phyloP scores from a whole-genome alignment of 2,888 invertebrate species.

The Sphaerophoria taeniata region DNA sequence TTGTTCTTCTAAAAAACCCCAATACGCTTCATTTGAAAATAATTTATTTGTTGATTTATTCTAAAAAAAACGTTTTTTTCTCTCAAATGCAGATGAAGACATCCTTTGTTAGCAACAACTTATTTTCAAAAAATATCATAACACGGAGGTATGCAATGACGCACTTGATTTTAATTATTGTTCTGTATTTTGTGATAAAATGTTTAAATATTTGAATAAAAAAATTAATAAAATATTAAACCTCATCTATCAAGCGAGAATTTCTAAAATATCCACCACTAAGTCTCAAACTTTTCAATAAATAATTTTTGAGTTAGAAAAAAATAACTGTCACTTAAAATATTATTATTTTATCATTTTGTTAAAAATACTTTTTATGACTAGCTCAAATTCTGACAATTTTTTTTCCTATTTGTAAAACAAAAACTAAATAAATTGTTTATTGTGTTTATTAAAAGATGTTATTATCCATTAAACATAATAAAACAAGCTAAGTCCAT shows the following conservation, averaged over 20 bases:
- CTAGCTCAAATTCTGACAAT: too few species aligned
- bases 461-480: conserved; percentile 6
- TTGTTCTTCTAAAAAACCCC: conserved; percentile 3
- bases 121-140: not conserved
- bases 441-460: conserved; percentile 2
- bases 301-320: too few species aligned
- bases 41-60: conserved; percentile 55
- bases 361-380: too few species aligned
- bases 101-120: conserved; percentile 1
- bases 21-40: conserved; percentile 62
- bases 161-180: not conserved
- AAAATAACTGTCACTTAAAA: too few species aligned
- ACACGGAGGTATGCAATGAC: conserved; percentile 1
- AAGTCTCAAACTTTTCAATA: too few species aligned
- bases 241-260: too few species aligned
- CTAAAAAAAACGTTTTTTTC: conserved; percentile 26
- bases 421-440: not conserved
- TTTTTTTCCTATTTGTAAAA: not conserved
- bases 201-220: too few species aligned
- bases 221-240: too few species aligned
- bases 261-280: too few species aligned
- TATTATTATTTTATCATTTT: too few species aligned
- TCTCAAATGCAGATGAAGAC: conserved; percentile 25
- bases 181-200: too few species aligned
- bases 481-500: conserved; percentile 16